Evolutionary conservation across 2,113 vertebrate genomes (phyloP).

Genomic region (Telmatochromis sp.): DNA sequence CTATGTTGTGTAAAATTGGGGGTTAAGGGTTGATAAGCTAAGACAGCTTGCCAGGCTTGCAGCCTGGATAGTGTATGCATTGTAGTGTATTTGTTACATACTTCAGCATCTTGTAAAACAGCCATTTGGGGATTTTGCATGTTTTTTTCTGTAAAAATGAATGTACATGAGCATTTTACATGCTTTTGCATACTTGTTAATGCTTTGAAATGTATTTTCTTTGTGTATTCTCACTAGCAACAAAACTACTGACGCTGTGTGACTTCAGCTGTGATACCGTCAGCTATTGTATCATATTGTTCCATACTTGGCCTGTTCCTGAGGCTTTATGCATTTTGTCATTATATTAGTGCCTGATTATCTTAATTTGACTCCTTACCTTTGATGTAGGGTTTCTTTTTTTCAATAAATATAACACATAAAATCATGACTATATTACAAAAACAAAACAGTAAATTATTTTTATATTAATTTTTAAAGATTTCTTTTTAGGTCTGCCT

Average conservation of each 20-base stretch:
- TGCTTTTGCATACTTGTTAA: neutral
- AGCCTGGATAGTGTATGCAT: neutral
- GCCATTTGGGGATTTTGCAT: neutral
- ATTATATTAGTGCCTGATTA: neutral
- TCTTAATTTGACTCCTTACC: neutral
- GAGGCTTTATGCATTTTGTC: neutral
- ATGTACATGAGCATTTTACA: neutral
- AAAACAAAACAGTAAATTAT: neutral
- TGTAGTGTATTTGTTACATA: neutral
- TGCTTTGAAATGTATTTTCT: neutral
- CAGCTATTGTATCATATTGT: slow-evolving; percentile 6
- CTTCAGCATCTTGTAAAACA: neutral
- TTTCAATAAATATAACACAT: slow-evolving; percentile 19
- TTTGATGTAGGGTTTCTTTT: neutral
- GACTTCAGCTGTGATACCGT: neutral
- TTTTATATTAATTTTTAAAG: neutral
- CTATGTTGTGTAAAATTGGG: neutral
- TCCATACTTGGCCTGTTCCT: neutral
- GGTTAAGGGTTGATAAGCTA: neutral
- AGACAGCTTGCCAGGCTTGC: neutral
- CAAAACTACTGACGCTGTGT: slow-evolving; percentile 47
- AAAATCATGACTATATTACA: neutral
- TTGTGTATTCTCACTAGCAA: neutral
- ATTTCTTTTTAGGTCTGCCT: neutral
- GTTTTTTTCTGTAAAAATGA: neutral